phyloP scores from a whole-genome alignment of 2,113 vertebrate species.

The Zosterops pallidus region DNA sequence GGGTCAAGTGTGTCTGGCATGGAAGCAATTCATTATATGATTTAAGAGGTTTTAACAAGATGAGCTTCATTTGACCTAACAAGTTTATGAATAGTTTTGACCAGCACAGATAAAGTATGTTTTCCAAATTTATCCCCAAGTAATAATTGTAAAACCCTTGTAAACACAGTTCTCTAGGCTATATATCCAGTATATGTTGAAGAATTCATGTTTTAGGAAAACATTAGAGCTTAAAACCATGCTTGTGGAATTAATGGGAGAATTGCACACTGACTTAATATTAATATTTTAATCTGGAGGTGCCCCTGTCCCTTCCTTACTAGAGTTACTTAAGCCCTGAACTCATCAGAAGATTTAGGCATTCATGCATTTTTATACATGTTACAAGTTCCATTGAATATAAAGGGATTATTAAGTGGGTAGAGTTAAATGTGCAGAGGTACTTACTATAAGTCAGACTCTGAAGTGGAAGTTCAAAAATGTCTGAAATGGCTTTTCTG shows the following conservation, averaged over 20 bases:
- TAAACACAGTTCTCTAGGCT: not conserved
- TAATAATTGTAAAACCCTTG: not conserved
- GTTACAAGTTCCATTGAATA: not conserved
- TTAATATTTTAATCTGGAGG: not conserved
- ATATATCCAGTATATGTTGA: not conserved
- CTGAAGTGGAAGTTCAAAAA: not conserved
- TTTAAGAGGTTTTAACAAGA: not conserved
- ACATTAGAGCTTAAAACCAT: not conserved
- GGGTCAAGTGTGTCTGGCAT: not conserved
- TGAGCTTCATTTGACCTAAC: not conserved
- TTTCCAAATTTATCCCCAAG: not conserved
- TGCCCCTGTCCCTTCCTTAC: not conserved
- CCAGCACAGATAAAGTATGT: not conserved
- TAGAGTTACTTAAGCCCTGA: not conserved
- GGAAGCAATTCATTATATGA: not conserved
- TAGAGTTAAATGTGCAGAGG: not conserved
- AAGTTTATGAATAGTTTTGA: not conserved
- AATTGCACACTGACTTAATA: not conserved
- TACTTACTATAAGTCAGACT: not conserved
- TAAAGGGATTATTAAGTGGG: not conserved
- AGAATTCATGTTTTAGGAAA: not conserved
- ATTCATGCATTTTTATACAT: not conserved
- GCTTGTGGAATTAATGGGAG: not conserved
- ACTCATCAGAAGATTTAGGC: not conserved
- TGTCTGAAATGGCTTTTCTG: constrained; percentile 4